phyloP scores from a whole-genome alignment of 2,797 vertebrate genomes.

The Antrozous pallidus region DNA sequence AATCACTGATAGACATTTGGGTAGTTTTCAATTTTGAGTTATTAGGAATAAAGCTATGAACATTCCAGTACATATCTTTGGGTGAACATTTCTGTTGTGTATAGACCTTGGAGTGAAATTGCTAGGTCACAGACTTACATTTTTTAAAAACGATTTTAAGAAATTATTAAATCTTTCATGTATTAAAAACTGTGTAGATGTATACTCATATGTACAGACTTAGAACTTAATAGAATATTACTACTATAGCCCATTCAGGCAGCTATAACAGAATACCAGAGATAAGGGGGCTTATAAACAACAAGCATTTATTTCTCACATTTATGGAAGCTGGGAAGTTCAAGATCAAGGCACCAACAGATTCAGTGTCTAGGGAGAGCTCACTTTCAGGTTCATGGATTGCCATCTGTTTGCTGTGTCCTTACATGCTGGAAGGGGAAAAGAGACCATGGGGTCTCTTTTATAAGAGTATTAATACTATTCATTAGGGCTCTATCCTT shows the following conservation, averaged over 20 bases:
- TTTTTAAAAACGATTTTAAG: not conserved
- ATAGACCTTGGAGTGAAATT: not conserved
- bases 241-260: not conserved
- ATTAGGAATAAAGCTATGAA: not conserved
- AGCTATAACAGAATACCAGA: not conserved
- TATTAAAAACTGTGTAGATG: not conserved
- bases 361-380: not conserved
- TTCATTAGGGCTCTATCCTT: not conserved
- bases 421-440: not conserved
- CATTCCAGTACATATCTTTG: not conserved
- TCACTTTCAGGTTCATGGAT: not conserved
- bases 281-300: not conserved
- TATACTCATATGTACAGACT: not conserved
- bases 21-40: not conserved
- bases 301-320: not conserved
- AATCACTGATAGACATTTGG: not conserved
- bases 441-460: not conserved
- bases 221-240: not conserved
- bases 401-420: not conserved
- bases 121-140: not conserved
- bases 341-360: not conserved
- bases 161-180: not conserved
- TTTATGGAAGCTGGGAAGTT: not conserved
- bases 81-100: not conserved
- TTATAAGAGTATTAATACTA: not conserved